Base-by-base conservation (phyloP, 2,797 vertebrate species). In the Molossus molossus region DNA sequence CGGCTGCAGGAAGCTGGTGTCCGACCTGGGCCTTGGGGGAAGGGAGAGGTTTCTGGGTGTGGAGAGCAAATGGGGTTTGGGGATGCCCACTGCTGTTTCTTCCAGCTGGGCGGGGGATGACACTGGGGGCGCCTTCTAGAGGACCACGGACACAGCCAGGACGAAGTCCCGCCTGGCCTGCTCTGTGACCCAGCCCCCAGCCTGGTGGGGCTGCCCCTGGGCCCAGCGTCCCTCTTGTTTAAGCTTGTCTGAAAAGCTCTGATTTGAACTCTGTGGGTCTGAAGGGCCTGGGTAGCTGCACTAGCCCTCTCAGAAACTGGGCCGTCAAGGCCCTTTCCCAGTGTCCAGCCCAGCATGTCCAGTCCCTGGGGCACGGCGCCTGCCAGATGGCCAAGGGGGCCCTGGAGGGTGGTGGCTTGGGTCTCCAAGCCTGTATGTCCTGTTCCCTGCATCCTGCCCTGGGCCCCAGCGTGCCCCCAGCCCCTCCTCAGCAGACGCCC, bases 341-440 rank as follows among this genome's bases (percentile, higher is more conserved):
- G 12, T 15, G 3, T 18, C 57, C 8, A 9, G 7, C 86, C n/a
- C 9, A 2, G 5, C 79, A 40, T 0, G 0, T 33, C 27, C 50
- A 62, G 87, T 48, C 17, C 40, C 75, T 9, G 33, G 75, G 67
- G 65, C 73, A 25, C 23, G 3, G 70, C 6, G 3, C 53, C 33
- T 48, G 57, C 27, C 40, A 57, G 53, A 80, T 12, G 50, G 72
- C 82, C 9, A 10, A 14, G 45, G 37, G 40, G 67, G 1, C 15
- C 21, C 67, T 0, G 0, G 64, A 75, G 58, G 40, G 33, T 88
- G 50, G 45, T 3, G 5, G 6, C 29, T 50, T 0, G 10, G n/a
- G 37, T 50, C 20, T 10, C 17, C 23, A 7, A 5, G 29, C 3
- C 1, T 33, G 75, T n/a, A 13, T 55, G 12, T 37, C 53, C 33